Evolutionary conservation across 1,140 invertebrate species (phyloP), one percentile per base, ranked within the genome.

Genomic region (Bombus picipes): DNA sequence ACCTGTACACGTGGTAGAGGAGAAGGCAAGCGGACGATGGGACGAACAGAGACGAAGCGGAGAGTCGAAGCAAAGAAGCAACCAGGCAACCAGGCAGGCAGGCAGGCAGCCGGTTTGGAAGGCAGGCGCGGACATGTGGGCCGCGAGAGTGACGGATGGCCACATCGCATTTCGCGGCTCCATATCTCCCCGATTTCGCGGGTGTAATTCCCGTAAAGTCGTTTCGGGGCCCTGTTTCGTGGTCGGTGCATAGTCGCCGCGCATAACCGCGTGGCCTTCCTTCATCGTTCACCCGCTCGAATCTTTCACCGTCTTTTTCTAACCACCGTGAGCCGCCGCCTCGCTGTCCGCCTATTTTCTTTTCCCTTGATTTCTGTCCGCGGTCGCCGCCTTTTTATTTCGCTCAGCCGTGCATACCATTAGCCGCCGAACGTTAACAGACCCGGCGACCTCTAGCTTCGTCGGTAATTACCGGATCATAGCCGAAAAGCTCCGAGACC

Each of bases 181-280:
- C 92, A 93, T 94, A 95, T 95, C 93, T 94, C 92, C 92, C 91
- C 93, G 92, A 95, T 95, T 95, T 95, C 94, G 94, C 93, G 94
- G 93, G 91, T 93, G 92, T 94, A 94, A 95, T 95, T 94, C 94
- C 94, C 94, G 94, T 94, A 95, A 95, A 95, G 94, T 94, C 93
- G 93, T 95, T 95, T 94, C 92, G 92, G 90, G 80, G 85, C 89
- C 88, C 85, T 86, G 83, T 87, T 92, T 84, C 91, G 89, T 78
- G 18, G 76, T 79, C 76, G 32, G 43, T 41, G 76, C 68, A 76
- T 72, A 83, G 83, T 70, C 82, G 88, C 71, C 88, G 85, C 70
- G 79, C 85, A 85, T 57, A 89, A 83, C 83, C 88, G 72, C 66
- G 82, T 57, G 66, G 77, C 73, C 85, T 80, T 79, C 73, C 66